phyloP scores from a whole-genome alignment of 2,888 invertebrate species.

The Micoletzkya japonica region DNA sequence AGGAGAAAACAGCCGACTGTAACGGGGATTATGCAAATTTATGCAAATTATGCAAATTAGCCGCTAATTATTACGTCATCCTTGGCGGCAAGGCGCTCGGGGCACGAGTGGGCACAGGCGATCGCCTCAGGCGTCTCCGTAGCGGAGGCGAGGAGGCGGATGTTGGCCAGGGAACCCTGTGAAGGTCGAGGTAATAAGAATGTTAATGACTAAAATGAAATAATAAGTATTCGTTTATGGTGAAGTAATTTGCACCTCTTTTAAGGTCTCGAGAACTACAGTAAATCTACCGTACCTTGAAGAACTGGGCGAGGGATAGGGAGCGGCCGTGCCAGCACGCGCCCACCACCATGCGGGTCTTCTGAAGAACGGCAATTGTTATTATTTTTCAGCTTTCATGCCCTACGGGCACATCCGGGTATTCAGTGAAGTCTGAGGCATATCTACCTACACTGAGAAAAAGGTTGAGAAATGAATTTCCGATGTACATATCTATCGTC shows the following conservation, averaged over 20 bases:
- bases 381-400: too few relatives aligned
- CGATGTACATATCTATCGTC: too few relatives aligned
- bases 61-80: constrained; percentile 18
- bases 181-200: too few relatives aligned
- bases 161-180: constrained; percentile 83
- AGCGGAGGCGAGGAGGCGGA: constrained; percentile 77
- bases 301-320: constrained; percentile 85
- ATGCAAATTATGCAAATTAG: constrained; percentile 9
- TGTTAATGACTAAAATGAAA: not conserved
- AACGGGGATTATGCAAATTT: constrained; percentile 30
- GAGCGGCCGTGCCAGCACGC: constrained; percentile 87
- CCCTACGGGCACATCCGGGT: too few relatives aligned
- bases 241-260: too few relatives aligned
- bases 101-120: constrained; percentile 79
- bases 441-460: too few relatives aligned
- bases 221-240: too few relatives aligned
- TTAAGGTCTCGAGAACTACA: too few relatives aligned
- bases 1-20: constrained; percentile 66
- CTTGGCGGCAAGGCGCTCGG: constrained; percentile 61
- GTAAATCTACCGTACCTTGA: constrained; percentile 68
- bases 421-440: too few relatives aligned
- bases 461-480: too few relatives aligned
- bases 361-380: constrained; percentile 43
- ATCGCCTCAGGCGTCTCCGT: constrained; percentile 78
- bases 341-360: constrained; percentile 87